These are phyloP conservation scores for Xiphorhynchus elegans DNA, from an alignment of 2,113 vertebrate species.

Conservation along the genomic window DNA sequence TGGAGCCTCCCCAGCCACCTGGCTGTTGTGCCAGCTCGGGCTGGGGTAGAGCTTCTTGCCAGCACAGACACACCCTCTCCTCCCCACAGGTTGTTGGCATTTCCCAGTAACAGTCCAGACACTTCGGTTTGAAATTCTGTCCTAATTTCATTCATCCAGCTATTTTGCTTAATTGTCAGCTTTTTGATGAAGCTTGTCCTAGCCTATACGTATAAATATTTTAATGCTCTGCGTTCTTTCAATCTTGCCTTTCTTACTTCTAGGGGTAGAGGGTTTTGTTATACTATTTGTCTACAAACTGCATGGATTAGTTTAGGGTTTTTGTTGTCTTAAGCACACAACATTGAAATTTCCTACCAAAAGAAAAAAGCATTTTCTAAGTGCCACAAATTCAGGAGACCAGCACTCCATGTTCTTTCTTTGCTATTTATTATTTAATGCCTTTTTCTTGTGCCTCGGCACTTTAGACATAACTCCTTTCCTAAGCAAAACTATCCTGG, in stretches of 20 bases:
- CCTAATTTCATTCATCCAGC: not conserved
- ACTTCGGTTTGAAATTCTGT: not conserved
- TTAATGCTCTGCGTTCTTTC: not conserved
- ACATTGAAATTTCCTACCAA: not conserved
- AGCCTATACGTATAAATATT: not conserved
- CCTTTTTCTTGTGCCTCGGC: not conserved
- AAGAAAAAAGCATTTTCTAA: not conserved
- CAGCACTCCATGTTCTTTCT: not conserved
- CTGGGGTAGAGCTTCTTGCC: not conserved
- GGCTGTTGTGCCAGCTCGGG: rapidly evolving
- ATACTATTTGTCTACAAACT: not conserved
- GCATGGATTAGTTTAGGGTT: not conserved
- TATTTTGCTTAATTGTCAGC: not conserved
- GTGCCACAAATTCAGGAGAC: not conserved
- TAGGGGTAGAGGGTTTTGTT: not conserved
- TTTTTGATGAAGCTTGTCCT: not conserved
- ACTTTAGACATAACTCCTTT: not conserved
- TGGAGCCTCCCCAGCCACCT: not conserved
- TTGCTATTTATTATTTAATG: not conserved
- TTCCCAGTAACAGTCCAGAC: not conserved
- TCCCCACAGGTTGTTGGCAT: rapidly evolving
- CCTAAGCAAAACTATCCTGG: not conserved
- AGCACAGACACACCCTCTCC: not conserved
- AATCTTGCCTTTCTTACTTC: not conserved
- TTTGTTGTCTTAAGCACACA: not conserved